phyloP scores from a whole-genome alignment of 2,113 vertebrate species.

The Chelonoidis abingdonii region DNA sequence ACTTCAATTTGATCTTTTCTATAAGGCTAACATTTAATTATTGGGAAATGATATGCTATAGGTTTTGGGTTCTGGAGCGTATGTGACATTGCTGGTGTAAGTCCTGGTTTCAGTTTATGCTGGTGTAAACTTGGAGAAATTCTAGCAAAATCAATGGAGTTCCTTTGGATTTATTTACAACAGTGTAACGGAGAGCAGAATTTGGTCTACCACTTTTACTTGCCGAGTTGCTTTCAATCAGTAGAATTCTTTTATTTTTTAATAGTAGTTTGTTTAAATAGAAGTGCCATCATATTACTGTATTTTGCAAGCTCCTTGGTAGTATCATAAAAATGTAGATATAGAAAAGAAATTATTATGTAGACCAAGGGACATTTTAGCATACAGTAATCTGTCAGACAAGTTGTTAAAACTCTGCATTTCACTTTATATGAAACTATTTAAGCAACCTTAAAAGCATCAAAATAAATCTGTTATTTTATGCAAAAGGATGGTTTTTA shows the following conservation, averaged over 20 bases:
- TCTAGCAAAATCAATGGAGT: background rate
- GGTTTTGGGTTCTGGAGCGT: background rate
- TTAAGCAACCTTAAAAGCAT: background rate
- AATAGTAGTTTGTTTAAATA: background rate
- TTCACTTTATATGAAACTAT: background rate
- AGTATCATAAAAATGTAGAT: background rate
- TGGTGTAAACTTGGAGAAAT: background rate
- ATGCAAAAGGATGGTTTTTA: background rate
- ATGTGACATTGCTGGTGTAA: background rate
- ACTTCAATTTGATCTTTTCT: background rate
- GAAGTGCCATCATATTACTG: background rate
- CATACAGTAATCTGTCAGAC: background rate
- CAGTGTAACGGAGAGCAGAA: background rate
- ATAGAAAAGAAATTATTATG: background rate
- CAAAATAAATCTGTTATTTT: background rate
- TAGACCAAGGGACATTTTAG: background rate
- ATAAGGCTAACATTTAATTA: background rate
- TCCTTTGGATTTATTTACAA: background rate
- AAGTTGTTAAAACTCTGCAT: background rate
- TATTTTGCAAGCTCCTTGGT: background rate
- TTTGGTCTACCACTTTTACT: background rate
- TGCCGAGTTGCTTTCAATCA: background rate
- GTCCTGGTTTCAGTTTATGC: background rate
- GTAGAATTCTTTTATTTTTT: conserved; percentile 4
- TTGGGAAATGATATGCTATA: background rate